A percentile compares a stretch with the other conserved stretches of the same genome.
phyloP scores from a whole-genome alignment of 2,888 invertebrate genomes.

The Torymus tubicola region DNA sequence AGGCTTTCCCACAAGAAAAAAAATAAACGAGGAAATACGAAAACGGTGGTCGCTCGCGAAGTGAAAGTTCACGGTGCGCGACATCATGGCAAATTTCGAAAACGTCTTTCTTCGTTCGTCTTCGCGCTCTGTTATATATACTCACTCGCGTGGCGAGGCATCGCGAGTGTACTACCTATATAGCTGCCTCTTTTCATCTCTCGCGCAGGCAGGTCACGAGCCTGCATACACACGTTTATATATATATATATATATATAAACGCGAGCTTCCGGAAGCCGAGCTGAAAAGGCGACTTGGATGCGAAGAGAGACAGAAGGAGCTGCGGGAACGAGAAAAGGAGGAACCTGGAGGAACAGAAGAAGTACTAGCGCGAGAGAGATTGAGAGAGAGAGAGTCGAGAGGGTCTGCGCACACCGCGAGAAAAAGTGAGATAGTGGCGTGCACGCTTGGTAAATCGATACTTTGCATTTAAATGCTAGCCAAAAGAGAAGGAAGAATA shows the following conservation, averaged over 20 bases:
- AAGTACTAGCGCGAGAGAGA: neutral
- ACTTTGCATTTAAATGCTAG: constrained; percentile 64
- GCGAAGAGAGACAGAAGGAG: neutral
- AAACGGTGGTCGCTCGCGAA: neutral
- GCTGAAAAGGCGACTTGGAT: constrained; percentile 29
- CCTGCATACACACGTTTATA: neutral
- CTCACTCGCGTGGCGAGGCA: neutral
- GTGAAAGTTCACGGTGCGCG: constrained; percentile 25
- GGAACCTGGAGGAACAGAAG: constrained; percentile 33
- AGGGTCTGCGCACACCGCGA: constrained; percentile 38
- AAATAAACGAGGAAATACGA: neutral
- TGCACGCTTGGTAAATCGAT: constrained; percentile 58
- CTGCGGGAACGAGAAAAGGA: neutral
- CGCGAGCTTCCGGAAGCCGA: constrained; percentile 59
- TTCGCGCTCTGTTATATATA: neutral
- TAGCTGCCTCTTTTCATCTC: constrained; percentile 8
- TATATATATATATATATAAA: no score
- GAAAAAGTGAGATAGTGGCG: constrained; percentile 53
- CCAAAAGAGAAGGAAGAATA: neutral
- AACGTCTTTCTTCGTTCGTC: constrained; percentile 19
- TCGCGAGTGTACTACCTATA: neutral
- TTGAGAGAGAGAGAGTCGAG: constrained; percentile 17
- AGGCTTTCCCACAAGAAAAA: neutral
- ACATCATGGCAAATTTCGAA: constrained; percentile 28
- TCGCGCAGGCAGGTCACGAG: constrained; percentile 38